A percentile compares a stretch with the other conserved stretches of the same genome.
Evolutionary conservation across 2,888 invertebrate species (phyloP).

Genomic region (Yponomeuta malinellus): DNA sequence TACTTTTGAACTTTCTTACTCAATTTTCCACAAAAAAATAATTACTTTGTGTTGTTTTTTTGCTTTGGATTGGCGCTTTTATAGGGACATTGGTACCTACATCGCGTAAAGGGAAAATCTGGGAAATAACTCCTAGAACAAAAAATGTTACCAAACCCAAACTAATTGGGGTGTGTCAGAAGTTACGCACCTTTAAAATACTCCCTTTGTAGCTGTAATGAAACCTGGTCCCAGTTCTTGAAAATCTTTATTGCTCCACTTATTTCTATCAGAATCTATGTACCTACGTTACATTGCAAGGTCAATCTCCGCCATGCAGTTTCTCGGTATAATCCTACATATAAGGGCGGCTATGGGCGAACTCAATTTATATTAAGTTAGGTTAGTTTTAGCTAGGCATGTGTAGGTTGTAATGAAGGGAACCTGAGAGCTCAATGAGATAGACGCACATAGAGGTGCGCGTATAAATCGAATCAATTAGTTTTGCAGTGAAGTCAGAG

Average conservation of each 20-base stretch:
- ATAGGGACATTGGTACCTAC: no score
- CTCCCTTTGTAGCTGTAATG: neutral
- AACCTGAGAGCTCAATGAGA: slow-evolving; percentile 57
- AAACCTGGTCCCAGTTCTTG: neutral
- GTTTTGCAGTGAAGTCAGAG: slow-evolving; percentile 52
- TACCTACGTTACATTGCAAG: neutral
- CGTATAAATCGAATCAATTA: slow-evolving; percentile 71
- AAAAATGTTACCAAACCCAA: no score
- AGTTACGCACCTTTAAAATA: no score
- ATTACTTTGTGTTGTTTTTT: no score
- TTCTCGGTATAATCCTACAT: slow-evolving; percentile 17
- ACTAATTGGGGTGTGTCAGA: no score
- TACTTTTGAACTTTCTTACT: no score
- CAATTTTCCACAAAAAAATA: no score
- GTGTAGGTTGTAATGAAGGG: slow-evolving; percentile 48
- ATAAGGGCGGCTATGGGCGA: neutral
- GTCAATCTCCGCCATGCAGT: slow-evolving; percentile 18
- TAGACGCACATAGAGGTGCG: slow-evolving; percentile 72
- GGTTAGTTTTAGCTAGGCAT: slow-evolving; percentile 25
- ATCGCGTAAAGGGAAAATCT: no score
- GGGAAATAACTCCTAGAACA: no score
- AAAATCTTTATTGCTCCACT: neutral
- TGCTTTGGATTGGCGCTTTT: no score
- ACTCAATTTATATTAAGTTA: neutral
- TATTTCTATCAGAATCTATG: neutral